Evolutionary conservation across 2,113 vertebrate species (phyloP).

Genomic region (Clupea harengus): DNA sequence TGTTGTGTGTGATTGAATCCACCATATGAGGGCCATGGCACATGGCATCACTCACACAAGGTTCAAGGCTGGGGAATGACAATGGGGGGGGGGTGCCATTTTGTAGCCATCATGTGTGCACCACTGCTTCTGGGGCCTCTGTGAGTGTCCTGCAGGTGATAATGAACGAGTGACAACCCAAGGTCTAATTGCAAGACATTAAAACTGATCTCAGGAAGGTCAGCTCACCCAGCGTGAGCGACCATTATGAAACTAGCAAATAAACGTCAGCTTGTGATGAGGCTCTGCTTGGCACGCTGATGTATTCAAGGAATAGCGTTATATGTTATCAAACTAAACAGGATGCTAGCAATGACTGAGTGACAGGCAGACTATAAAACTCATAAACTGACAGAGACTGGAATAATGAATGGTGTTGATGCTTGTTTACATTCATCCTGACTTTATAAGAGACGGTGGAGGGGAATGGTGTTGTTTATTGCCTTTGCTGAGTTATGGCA

Average conservation of each 20-base stretch:
- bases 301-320: neutral
- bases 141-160: conserved; percentile 2
- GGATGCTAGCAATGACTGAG: neutral
- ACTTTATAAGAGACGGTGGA: neutral
- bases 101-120: neutral
- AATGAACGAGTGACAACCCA: conserved; percentile 16
- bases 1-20: neutral
- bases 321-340: neutral
- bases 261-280: conserved; percentile 4
- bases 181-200: conserved; percentile 12
- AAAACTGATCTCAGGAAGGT: neutral
- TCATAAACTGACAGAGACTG: neutral
- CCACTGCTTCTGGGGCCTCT: neutral
- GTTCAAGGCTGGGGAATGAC: neutral
- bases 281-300: neutral
- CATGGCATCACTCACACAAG: neutral
- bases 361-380: neutral
- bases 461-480: neutral
- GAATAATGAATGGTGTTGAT: neutral
- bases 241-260: conserved; percentile 9
- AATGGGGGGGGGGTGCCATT: neutral
- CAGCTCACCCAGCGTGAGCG: neutral
- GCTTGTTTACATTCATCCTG: neutral
- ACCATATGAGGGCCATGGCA: neutral
- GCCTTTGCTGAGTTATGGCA: neutral